phyloP scores from a whole-genome alignment of 1,140 invertebrate genomes.

The Drosophila serrata region DNA sequence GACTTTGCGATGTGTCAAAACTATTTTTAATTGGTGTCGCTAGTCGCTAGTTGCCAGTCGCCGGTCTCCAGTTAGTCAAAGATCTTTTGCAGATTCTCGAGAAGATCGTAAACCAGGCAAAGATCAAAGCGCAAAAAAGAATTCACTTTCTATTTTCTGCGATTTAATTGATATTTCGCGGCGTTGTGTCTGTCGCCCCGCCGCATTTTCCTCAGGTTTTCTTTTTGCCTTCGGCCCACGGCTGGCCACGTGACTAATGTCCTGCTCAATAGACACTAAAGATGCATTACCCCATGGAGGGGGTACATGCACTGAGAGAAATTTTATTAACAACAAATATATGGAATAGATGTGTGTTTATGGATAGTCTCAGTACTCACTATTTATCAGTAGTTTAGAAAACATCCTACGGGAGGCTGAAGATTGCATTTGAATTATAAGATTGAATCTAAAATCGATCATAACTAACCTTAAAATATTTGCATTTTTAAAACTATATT shows the following conservation, averaged over 20 bases:
- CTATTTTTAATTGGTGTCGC: conserved; percentile 77
- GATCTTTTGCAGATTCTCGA: conserved; percentile 11
- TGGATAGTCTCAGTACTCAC: too few relatives aligned
- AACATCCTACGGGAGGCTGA: too few relatives aligned
- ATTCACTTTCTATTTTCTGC: conserved; percentile 72
- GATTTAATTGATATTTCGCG: conserved; percentile 76
- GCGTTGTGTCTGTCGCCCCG: conserved; percentile 43
- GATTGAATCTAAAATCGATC: too few relatives aligned
- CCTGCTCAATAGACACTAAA: conserved; percentile 83
- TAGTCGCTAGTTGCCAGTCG: not conserved
- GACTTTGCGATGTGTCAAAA: conserved; percentile 73
- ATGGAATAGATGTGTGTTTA: too few relatives aligned
- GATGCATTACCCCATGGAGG: conserved; percentile 65
- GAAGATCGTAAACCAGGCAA: conserved; percentile 70
- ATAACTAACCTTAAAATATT: too few relatives aligned
- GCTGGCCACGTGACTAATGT: conserved; percentile 74
- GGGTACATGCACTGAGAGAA: not conserved
- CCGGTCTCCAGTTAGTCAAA: conserved; percentile 23
- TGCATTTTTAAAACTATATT: too few relatives aligned
- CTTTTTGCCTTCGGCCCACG: conserved; percentile 25
- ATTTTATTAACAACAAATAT: not conserved
- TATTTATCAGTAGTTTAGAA: too few relatives aligned
- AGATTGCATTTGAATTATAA: too few relatives aligned
- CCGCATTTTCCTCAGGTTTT: not conserved
- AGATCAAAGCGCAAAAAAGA: conserved; percentile 66